These are phyloP conservation scores for Cydia pomonella DNA, from an alignment of 1,140 invertebrate species.

Conservation along the genomic window DNA sequence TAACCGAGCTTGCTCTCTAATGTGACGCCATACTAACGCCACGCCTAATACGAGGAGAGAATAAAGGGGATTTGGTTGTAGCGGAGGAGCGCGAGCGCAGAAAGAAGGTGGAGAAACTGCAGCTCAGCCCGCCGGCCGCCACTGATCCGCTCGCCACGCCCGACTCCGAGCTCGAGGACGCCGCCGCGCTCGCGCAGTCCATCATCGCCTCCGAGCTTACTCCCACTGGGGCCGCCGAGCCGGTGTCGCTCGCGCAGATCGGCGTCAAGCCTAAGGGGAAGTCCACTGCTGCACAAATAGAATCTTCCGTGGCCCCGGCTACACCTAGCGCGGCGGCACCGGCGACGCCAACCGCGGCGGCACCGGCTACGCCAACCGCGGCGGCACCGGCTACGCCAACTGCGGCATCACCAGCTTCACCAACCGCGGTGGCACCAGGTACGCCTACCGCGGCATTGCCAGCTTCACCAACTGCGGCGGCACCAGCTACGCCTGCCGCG, in stretches of 20 bases:
- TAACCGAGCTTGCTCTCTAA: constrained; percentile 81
- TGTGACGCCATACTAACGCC: constrained; percentile 80
- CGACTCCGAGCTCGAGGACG: constrained; percentile 78
- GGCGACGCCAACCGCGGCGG: constrained; percentile 38
- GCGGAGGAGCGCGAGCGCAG: constrained; percentile 72
- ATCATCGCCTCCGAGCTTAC: constrained; percentile 76
- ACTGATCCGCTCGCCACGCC: constrained; percentile 71
- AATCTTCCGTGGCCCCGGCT: constrained; percentile 55
- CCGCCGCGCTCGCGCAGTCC: constrained; percentile 68
- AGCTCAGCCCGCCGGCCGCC: constrained; percentile 58
- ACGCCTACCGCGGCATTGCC: constrained; percentile 15
- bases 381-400: constrained; percentile 33
- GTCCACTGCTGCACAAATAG: constrained; percentile 62
- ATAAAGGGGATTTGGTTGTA: constrained; percentile 79
- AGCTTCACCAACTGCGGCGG: constrained; percentile 24
- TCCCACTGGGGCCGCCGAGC: constrained; percentile 51
- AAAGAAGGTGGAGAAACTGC: constrained; percentile 66
- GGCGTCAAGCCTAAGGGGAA: constrained; percentile 67
- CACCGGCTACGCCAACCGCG: constrained; percentile 28
- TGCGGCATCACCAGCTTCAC: neutral
- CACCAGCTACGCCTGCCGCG: constrained; percentile 22
- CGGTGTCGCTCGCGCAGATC: constrained; percentile 70
- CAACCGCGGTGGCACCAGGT: constrained; percentile 1
- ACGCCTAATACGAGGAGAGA: constrained; percentile 73
- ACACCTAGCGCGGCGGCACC: constrained; percentile 29